phyloP scores from a whole-genome alignment of 2,113 vertebrate species.

The Eclectus roratus region DNA sequence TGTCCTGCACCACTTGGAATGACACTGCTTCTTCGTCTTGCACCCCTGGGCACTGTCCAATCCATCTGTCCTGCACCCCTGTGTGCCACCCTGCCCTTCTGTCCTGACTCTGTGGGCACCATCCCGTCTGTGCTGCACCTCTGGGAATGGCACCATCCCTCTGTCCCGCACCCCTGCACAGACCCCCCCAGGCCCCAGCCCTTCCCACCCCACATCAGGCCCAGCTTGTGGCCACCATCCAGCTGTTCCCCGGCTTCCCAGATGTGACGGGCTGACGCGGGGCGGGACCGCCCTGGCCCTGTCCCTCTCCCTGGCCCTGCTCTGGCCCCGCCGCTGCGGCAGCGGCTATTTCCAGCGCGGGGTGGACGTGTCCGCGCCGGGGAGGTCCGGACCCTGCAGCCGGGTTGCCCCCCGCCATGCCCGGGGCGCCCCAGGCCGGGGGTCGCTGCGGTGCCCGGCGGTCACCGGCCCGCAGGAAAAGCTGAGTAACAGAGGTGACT shows the following conservation, averaged over 20 bases:
- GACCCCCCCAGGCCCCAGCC: background rate
- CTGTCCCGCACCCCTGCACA: background rate
- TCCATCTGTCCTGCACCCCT: background rate
- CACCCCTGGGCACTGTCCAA: accelerated
- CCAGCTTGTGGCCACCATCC: background rate
- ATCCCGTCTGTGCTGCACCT: background rate
- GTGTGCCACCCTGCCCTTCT: background rate
- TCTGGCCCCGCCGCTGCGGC: background rate
- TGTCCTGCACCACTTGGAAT: background rate
- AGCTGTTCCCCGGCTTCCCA: background rate
- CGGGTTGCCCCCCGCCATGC: background rate
- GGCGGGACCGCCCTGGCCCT: background rate
- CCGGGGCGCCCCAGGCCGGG: background rate
- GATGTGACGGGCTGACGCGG: background rate
- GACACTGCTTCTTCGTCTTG: background rate
- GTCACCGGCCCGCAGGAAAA: constrained; percentile 33
- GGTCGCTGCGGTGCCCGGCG: background rate
- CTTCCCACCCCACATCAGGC: background rate
- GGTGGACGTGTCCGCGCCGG: background rate
- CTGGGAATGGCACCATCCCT: accelerated
- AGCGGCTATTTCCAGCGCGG: constrained; percentile 42
- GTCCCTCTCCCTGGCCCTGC: background rate
- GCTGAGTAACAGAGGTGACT: constrained; percentile 67
- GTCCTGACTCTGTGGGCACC: background rate
- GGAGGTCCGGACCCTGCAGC: background rate